Conservation (phyloP, 1,140 invertebrate species). For the Drosophila bocki region DNA sequence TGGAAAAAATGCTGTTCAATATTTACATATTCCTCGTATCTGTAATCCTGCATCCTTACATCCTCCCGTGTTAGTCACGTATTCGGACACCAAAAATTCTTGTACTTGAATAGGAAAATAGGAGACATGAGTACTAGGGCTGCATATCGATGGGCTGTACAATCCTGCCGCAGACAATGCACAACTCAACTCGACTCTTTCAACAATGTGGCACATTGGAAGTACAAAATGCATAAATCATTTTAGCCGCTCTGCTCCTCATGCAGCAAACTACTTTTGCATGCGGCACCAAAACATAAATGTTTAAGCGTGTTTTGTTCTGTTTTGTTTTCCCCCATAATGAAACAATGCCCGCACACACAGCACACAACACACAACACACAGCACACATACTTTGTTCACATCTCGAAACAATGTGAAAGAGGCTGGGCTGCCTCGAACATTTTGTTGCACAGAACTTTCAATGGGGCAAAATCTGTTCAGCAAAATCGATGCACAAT, state of each 20-base stretch:
- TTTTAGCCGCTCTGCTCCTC: constrained; percentile 33
- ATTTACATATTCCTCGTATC: neutral
- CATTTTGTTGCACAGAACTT: constrained; percentile 62
- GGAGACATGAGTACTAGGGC: neutral
- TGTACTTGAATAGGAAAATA: constrained; percentile 5
- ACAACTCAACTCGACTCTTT: constrained; percentile 40
- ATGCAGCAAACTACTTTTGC: constrained; percentile 51
- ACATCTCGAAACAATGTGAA: constrained; percentile 59
- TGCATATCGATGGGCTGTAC: constrained; percentile 22
- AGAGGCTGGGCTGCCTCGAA: constrained; percentile 47
- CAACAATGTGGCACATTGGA: constrained; percentile 74
- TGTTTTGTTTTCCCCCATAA: constrained; percentile 48
- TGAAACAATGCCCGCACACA: constrained; percentile 47
- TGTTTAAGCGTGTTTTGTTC: constrained; percentile 69
- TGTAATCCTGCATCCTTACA: neutral
- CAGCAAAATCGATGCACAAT: constrained; percentile 68
- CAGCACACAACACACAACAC: constrained; percentile 9
- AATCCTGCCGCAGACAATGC: constrained; percentile 38
- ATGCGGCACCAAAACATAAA: constrained; percentile 61
- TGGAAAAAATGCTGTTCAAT: neutral
- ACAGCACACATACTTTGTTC: constrained; percentile 45
- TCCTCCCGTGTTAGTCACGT: constrained; percentile 27
- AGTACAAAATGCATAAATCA: constrained; percentile 76
- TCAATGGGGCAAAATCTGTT: constrained; percentile 52
- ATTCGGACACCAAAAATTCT: constrained; percentile 24